Conservation (phyloP, 2,797 vertebrate genomes). For the Masticophis lateralis region DNA sequence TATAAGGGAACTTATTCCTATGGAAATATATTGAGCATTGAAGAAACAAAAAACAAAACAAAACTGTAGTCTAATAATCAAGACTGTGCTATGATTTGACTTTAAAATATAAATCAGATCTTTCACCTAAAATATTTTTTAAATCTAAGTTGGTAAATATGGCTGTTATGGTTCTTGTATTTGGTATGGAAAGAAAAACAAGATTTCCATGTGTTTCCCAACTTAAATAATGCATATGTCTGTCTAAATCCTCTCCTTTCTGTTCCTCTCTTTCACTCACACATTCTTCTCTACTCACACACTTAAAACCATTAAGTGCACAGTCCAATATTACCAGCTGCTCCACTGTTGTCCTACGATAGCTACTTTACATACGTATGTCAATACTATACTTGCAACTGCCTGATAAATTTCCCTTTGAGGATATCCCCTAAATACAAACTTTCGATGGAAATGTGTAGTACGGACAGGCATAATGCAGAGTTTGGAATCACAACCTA, state of each 20-base stretch:
- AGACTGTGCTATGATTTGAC: not conserved
- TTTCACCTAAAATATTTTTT: not conserved
- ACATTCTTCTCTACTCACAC: not conserved
- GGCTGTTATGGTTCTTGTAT: not conserved
- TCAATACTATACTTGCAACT: not conserved
- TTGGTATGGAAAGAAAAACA: not conserved
- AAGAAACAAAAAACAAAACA: not conserved
- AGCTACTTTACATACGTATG: not conserved
- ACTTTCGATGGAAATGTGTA: not conserved
- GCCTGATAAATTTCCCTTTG: not conserved
- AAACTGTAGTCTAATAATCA: not conserved
- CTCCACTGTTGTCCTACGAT: not conserved
- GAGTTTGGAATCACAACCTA: constrained; percentile 18
- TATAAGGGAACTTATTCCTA: not conserved
- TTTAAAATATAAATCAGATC: not conserved
- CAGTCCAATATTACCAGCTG: not conserved
- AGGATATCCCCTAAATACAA: not conserved
- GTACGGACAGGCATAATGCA: not conserved
- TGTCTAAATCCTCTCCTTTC: not conserved
- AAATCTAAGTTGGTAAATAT: not conserved
- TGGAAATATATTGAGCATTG: not conserved
- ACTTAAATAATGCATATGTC: not conserved
- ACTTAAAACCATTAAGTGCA: not conserved
- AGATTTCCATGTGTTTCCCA: not conserved
- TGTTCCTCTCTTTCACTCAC: not conserved